A percentile compares a stretch with the other conserved stretches of the same genome.
phyloP scores from a whole-genome alignment of 92 coral and sea anemone genomes.

The Heliopora coerulea region DNA sequence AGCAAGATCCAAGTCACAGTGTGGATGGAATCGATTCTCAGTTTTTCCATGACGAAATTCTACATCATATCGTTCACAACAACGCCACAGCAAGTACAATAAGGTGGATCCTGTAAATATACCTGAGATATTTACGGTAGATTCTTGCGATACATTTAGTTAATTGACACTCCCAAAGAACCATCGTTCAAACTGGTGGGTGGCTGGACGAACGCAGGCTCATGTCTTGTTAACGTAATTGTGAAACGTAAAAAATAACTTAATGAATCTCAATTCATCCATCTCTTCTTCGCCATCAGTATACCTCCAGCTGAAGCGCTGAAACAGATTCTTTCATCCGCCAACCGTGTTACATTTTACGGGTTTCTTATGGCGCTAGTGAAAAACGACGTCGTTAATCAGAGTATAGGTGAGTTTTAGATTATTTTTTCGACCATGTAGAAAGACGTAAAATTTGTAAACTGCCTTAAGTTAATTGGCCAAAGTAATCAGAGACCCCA shows the following conservation, averaged over 20 bases:
- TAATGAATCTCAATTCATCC: not conserved
- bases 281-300: slow-evolving; percentile 34
- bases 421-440: no score
- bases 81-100: slow-evolving; percentile 25
- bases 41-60: slow-evolving; percentile 69
- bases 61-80: slow-evolving; percentile 40
- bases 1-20: slow-evolving; percentile 44
- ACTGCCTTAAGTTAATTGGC: no score
- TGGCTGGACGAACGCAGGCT: no score
- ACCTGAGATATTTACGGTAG: no score
- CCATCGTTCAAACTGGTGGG: no score
- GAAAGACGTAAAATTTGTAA: no score
- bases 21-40: slow-evolving; percentile 85
- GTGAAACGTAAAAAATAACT: no score
- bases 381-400: slow-evolving; percentile 76
- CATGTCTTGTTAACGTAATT: no score
- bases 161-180: no score
- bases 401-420: slow-evolving; percentile 85
- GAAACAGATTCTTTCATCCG: slow-evolving; percentile 72
- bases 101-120: not conserved
- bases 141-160: no score
- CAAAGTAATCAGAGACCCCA: no score
- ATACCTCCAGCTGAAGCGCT: slow-evolving; percentile 71
- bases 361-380: slow-evolving; percentile 94
- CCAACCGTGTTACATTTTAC: slow-evolving; percentile 87